Evolutionary conservation across 1,140 invertebrate genomes (phyloP).

Genomic region (Pseudomyrmex sp.): DNA sequence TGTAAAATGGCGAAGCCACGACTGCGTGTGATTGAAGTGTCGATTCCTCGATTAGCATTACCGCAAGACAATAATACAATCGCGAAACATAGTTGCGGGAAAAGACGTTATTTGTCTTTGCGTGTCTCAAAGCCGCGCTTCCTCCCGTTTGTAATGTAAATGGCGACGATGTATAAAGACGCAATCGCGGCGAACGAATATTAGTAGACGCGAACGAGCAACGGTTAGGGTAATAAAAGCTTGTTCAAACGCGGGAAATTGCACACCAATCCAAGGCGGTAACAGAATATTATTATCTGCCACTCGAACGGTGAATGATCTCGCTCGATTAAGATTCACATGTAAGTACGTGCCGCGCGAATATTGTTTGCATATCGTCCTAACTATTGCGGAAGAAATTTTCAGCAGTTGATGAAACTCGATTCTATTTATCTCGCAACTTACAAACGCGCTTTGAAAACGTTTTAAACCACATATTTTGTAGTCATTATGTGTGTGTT

Average conservation of each 20-base stretch:
- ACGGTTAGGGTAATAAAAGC: slow-evolving; percentile 31
- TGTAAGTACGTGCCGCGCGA: not conserved
- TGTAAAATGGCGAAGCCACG: not conserved
- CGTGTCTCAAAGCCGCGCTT: slow-evolving; percentile 1
- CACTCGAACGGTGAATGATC: slow-evolving; percentile 27
- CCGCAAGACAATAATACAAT: slow-evolving; percentile 17
- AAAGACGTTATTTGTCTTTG: slow-evolving; percentile 28
- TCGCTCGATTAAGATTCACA: slow-evolving; percentile 48
- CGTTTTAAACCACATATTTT: slow-evolving; percentile 10
- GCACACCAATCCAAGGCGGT: not conserved
- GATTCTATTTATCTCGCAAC: not conserved
- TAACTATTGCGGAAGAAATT: slow-evolving; percentile 40
- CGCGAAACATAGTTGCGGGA: slow-evolving; percentile 14
- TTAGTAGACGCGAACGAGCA: not conserved
- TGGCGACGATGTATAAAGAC: not conserved
- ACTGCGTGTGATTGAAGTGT: not conserved
- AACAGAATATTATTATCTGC: slow-evolving; percentile 29
- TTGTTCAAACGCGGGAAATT: slow-evolving; percentile 55
- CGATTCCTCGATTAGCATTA: slow-evolving; percentile 13
- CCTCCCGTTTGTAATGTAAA: slow-evolving; percentile 14
- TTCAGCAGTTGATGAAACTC: slow-evolving; percentile 20
- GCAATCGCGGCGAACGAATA: not conserved
- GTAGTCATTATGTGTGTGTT: not conserved
- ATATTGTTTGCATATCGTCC: not conserved
- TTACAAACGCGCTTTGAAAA: not conserved